A percentile compares a stretch with the other conserved stretches of the same genome.
Evolutionary conservation across 2,888 invertebrate species (phyloP).

Genomic region (Harpalus rufipes): DNA sequence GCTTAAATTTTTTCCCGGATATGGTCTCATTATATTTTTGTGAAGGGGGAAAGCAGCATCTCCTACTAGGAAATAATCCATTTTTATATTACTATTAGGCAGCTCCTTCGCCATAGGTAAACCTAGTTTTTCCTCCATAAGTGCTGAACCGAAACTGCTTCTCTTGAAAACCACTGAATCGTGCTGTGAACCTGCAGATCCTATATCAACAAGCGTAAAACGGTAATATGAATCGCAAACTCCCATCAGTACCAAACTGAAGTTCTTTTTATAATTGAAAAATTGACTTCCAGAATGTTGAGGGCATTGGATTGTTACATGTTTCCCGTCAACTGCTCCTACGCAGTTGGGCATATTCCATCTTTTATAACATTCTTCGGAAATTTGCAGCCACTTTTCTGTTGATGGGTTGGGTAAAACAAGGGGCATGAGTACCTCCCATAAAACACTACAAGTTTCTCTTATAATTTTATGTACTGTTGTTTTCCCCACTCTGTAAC

Average conservation of each 20-base stretch:
- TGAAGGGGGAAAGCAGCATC: no score
- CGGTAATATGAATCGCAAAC: conserved; percentile 5
- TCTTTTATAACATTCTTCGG: neutral
- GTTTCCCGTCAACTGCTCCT: neutral
- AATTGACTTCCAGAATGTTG: conserved; percentile 1
- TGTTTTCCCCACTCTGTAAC: no score
- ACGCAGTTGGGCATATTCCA: no score
- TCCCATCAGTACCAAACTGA: neutral
- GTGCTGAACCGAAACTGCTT: conserved; percentile 3
- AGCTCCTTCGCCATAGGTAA: neutral
- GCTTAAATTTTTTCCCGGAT: no score
- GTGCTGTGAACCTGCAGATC: conserved; percentile 9
- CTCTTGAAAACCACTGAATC: conserved; percentile 6
- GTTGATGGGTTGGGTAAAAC: no score
- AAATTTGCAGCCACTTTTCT: neutral
- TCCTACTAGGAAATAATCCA: no score
- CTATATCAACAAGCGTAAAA: conserved; percentile 7
- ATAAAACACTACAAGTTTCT: no score
- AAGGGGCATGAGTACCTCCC: no score
- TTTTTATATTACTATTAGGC: no score
- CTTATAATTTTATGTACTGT: no score
- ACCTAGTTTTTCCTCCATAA: conserved; percentile 15
- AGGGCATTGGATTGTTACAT: conserved; percentile 2
- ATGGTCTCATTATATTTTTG: no score
- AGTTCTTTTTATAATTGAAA: conserved; percentile 1